phyloP scores from a whole-genome alignment of 2,797 vertebrate genomes.

The Enteromius thamalakanensis region DNA sequence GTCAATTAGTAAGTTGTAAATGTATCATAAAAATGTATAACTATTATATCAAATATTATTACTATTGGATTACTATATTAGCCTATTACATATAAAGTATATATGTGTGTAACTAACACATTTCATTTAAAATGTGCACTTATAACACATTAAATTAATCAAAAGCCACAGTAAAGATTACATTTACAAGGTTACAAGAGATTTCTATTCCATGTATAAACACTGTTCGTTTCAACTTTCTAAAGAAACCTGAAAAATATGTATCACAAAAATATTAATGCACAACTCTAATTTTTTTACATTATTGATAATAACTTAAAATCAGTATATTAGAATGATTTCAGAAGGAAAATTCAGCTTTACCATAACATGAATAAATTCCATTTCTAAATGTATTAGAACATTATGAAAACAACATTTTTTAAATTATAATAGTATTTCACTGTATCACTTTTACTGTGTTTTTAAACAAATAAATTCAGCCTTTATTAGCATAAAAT shows the following conservation, averaged over 20 bases:
- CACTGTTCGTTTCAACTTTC: not conserved
- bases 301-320: not conserved
- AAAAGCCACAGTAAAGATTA: not conserved
- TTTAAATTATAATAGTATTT: not conserved
- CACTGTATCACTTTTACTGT: not conserved
- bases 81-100: not conserved
- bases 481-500: not conserved
- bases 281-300: not conserved
- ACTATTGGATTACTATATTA: no score
- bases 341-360: not conserved
- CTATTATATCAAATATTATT: not conserved
- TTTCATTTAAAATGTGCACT: not conserved
- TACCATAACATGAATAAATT: not conserved
- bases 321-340: not conserved
- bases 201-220: not conserved
- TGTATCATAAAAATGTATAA: not conserved
- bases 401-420: not conserved
- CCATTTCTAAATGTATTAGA: not conserved
- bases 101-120: not conserved
- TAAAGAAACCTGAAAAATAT: not conserved
- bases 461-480: not conserved
- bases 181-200: not conserved
- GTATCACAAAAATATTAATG: not conserved
- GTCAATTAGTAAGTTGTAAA: not conserved
- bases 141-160: not conserved